Evolutionary conservation across 2,797 vertebrate species (phyloP).

Genomic region (Enteromius treurensis): DNA sequence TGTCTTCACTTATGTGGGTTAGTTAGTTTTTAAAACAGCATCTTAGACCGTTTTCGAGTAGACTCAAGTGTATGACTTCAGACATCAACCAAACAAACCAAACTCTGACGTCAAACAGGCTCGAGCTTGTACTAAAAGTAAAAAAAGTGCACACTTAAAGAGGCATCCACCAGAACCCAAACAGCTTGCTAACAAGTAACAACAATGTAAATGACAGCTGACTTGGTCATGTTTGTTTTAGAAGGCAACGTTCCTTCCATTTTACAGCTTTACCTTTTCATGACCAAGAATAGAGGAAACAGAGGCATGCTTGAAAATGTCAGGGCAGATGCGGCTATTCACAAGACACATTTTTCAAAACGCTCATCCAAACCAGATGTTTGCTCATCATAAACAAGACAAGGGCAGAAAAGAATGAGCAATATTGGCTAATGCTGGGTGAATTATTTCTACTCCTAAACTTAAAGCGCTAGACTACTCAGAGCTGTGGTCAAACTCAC

Average conservation of each 20-base stretch:
- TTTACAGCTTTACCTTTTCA: constrained; percentile 43
- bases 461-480: not conserved
- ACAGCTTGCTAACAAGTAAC: constrained; percentile 1
- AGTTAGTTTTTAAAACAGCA: not conserved
- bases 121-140: not conserved
- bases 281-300: constrained; percentile 19
- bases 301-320: constrained; percentile 40
- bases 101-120: constrained; percentile 17
- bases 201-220: not conserved
- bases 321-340: constrained; percentile 38
- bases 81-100: constrained; percentile 16
- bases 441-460: constrained; percentile 26
- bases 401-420: constrained; percentile 28
- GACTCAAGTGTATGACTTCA: constrained; percentile 1
- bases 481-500: not conserved
- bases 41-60: not conserved
- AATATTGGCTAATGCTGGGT: constrained; percentile 35
- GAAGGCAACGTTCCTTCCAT: not conserved
- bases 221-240: constrained; percentile 19
- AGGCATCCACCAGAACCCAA: constrained; percentile 3
- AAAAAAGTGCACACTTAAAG: not conserved
- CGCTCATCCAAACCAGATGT: constrained; percentile 50
- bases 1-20: not conserved
- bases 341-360: constrained; percentile 46
- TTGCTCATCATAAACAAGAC: constrained; percentile 48